These are phyloP conservation scores for Rynchops niger DNA, from an alignment of 2,113 vertebrate genomes.

Conservation along the genomic window DNA sequence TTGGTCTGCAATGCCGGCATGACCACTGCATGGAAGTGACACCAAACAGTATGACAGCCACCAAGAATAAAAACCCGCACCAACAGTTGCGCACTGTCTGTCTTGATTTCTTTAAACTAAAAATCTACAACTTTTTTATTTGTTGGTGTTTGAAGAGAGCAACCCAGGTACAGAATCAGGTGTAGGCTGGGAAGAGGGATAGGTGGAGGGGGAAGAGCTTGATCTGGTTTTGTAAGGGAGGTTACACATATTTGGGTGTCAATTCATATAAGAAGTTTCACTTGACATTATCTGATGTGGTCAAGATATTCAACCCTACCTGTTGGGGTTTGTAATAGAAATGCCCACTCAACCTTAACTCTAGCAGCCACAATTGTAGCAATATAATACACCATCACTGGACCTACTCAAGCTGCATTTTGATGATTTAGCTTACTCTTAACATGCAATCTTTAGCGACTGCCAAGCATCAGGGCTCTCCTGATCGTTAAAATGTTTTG, in stretches of 20 bases:
- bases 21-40: background rate
- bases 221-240: background rate
- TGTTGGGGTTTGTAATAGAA: constrained; percentile 33
- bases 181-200: background rate
- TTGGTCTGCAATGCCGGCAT: background rate
- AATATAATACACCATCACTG: background rate
- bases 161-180: background rate
- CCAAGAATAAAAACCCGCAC: background rate
- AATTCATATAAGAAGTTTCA: constrained; percentile 32
- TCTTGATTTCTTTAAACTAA: background rate
- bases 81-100: too few relatives aligned
- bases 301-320: constrained; percentile 28
- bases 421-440: constrained; percentile 19
- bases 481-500: constrained; percentile 20
- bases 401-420: constrained; percentile 33
- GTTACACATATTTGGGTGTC: background rate
- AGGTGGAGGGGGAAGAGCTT: background rate
- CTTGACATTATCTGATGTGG: constrained; percentile 21
- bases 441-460: background rate
- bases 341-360: constrained; percentile 41
- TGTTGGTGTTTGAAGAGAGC: background rate
- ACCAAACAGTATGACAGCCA: background rate
- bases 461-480: constrained; percentile 21
- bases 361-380: background rate
- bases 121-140: background rate